phyloP scores from a whole-genome alignment of 1,140 invertebrate species.

The Heliothis virescens region DNA sequence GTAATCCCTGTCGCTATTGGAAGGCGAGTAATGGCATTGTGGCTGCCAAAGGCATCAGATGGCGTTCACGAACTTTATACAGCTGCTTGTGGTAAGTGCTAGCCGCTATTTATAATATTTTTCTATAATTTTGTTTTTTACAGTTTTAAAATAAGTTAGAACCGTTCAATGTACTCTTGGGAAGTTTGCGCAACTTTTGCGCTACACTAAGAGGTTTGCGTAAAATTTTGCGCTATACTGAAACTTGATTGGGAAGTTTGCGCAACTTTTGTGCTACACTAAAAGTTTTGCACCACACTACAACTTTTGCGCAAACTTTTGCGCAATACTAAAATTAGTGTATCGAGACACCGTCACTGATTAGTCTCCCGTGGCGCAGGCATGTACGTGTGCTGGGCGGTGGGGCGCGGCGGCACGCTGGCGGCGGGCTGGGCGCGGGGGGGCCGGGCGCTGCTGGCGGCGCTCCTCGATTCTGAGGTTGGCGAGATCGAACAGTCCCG shows the following conservation, averaged over 20 bases:
- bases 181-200: no score
- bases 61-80: slow-evolving; percentile 98
- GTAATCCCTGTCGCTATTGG: slow-evolving; percentile 97
- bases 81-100: slow-evolving; percentile 90
- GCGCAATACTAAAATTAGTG: no score
- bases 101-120: background rate
- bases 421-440: slow-evolving; percentile 95
- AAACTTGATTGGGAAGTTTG: no score
- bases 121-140: background rate
- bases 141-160: no score
- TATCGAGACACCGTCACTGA: background rate
- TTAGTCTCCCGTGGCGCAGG: slow-evolving; percentile 75
- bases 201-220: no score
- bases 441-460: slow-evolving; percentile 92
- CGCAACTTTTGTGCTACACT: no score
- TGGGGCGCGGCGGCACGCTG: slow-evolving; percentile 91
- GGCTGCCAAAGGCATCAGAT: slow-evolving; percentile 89
- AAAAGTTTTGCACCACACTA: no score
- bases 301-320: no score
- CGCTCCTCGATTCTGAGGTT: no score
- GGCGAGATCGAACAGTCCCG: slow-evolving; percentile 98
- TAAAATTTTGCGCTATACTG: no score
- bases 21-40: slow-evolving; percentile 94
- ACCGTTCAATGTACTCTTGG: no score
- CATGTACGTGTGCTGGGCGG: slow-evolving; percentile 97